Evolutionary conservation across 2,797 vertebrate genomes (phyloP), one percentile per base, ranked within the genome.

Genomic region (Hapalemur alaotrensis): DNA sequence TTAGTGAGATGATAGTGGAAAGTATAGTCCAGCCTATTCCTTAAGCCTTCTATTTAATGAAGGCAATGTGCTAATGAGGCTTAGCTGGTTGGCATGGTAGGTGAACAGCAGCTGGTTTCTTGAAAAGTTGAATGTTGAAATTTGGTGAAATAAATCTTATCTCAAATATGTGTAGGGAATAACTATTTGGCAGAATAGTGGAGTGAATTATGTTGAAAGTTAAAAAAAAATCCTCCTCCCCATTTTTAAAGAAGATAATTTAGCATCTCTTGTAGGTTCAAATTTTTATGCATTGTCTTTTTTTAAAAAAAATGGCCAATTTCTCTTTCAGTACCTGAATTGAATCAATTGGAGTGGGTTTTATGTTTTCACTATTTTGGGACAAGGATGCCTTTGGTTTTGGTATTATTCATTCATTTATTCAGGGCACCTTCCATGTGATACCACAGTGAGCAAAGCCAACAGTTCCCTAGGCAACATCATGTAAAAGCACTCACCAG

Each of bases 61-160:
- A 73, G 72, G 79, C 85, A 79, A 46, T 76, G 46, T 13, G 22
- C 17, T 9, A 43, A 18, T 35, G 18, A 82, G 35, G 10, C 54
- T 72, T 94, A 67, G 25, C 50, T 92, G 73, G 46, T 83, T 81
- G 91, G 48, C 28, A 5, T 50, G 25, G 14, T 67, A 73, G 79
- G n/a, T 23, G 70, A 48, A 54, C 2, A 57, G 38, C 28, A 94
- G 32, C 85, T 85, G 10, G 3, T 70, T 95, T 95, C 61, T 25
- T 61, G 48, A 94, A 89, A 95, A 95, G 50, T 63, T 79, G 22
- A 86, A 79, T 94, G 54, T 76, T 89, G 65, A 91, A 95, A 91
- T 83, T 89, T 90, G 61, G 11, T 78, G 18, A 95, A 91, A 80
- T 83, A 32, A 91, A 46, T 83, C 35, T 92, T 72, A 54, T 91